A percentile compares a stretch with the other conserved stretches of the same genome.
These are phyloP conservation scores for Sycophila sp. DNA, from an alignment of 1,140 invertebrate genomes.

Conservation along the genomic window DNA sequence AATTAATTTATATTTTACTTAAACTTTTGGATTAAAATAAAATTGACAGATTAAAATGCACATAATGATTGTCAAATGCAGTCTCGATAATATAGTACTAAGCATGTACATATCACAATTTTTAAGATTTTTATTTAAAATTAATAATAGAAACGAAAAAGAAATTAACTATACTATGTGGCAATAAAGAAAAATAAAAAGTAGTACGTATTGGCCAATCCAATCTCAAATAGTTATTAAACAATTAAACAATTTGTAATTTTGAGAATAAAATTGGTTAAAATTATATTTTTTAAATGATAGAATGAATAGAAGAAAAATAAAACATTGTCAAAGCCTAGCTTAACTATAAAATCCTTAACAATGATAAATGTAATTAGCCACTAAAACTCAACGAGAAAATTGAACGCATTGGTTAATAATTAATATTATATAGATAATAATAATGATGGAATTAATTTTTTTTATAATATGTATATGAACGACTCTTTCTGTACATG, in stretches of 20 bases:
- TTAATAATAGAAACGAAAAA: slow-evolving; percentile 35
- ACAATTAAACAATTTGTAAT: too few species aligned
- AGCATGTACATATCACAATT: slow-evolving; percentile 45
- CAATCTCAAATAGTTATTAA: too few species aligned
- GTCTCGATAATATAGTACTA: slow-evolving; percentile 45
- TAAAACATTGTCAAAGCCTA: background rate
- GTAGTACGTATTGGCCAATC: background rate
- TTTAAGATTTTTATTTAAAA: too few species aligned
- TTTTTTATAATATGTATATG: too few species aligned
- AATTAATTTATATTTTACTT: slow-evolving; percentile 44
- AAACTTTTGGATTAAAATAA: slow-evolving; percentile 28
- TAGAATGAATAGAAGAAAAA: too few species aligned
- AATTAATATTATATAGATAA: slow-evolving; percentile 1
- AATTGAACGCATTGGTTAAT: background rate
- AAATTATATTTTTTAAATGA: background rate
- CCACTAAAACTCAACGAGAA: slow-evolving; percentile 4
- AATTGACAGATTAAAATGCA: background rate
- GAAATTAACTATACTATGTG: background rate
- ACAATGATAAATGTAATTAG: slow-evolving; percentile 7
- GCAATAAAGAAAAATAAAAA: background rate
- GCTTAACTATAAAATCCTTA: slow-evolving; percentile 14
- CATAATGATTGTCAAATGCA: slow-evolving; percentile 31
- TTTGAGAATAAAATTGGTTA: background rate
- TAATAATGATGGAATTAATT: slow-evolving; percentile 15
- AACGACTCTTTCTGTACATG: too few species aligned